Base-by-base conservation (phyloP, 2,888 invertebrate species). In the Axea sp. region DNA sequence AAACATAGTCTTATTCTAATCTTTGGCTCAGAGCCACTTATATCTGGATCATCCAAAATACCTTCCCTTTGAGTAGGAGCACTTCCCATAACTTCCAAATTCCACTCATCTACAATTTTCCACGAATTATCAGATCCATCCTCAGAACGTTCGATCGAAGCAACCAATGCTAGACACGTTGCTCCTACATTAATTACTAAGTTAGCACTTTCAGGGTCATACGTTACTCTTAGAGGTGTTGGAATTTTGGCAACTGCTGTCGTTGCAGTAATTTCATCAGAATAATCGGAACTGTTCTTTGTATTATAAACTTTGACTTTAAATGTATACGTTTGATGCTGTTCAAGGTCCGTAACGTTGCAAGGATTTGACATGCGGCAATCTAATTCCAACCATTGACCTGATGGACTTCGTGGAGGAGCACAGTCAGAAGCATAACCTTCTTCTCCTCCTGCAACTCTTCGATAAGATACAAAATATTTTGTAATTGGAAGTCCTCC, bases 281-380 rank as follows among this genome's bases (percentile, higher is more conserved):
- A 96, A 83, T 93, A 95, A 76, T 95, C 94, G 73, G 96, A 96
- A 77, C 93, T 92, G 8, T 96, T 96, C 87, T 95, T 95, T 0
- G 95, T 94, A 84, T 96, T 97, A 75, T 95, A 91, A 0, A 96
- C 96, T 88, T 95, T 95, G 67, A 95, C 96, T 91, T 95, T 95
- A 88, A 97, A 95, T 0, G 93, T 90, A 85, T 96, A 97, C 15
- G 92, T 92, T 84, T 94, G 95, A 86, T 96, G 95, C 81, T 96
- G 96, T 53, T 96, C 95, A 49, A 97, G 90, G 60, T 92, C 91
- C 0, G 94, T 93, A 1, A 97, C 94, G 83, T 96, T 96, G 88
- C 97, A 97, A 0, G 96, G 96, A 84, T 96, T 95, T 76, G 92
- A 92, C 24, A 93, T 91, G 60, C 94, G 93, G 83, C 97, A 97